phyloP scores from a whole-genome alignment of 2,113 vertebrate species.

The Indri indri region DNA sequence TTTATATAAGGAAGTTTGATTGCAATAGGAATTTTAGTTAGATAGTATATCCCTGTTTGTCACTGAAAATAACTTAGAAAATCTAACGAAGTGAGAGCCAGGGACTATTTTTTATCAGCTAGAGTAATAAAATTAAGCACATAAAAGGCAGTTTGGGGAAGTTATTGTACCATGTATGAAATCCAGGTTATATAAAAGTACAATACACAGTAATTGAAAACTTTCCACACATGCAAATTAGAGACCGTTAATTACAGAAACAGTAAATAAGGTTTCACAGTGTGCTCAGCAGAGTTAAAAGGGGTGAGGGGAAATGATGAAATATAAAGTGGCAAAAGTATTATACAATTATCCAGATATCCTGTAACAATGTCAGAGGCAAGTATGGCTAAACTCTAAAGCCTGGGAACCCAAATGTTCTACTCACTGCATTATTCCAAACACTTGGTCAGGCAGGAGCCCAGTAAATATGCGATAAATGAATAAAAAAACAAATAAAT shows the following conservation, averaged over 20 bases:
- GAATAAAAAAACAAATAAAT: background rate
- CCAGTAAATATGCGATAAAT: background rate
- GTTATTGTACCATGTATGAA: background rate
- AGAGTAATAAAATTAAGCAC: background rate
- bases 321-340: background rate
- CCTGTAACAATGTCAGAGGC: background rate
- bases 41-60: background rate
- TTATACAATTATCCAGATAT: background rate
- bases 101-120: background rate
- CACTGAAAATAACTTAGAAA: conserved; percentile 36
- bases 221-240: background rate
- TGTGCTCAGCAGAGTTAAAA: background rate
- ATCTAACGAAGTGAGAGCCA: background rate
- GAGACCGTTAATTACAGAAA: background rate
- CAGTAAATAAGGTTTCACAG: background rate
- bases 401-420: background rate
- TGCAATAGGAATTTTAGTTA: conserved; percentile 5
- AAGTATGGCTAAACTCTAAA: background rate
- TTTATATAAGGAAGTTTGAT: background rate
- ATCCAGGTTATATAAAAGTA: background rate
- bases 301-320: background rate
- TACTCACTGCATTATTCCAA: background rate
- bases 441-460: background rate
- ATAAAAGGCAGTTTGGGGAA: background rate
- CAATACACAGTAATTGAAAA: conserved; percentile 41